Conservation (phyloP, 2,113 vertebrate genomes). For the Clarias batrachus region DNA sequence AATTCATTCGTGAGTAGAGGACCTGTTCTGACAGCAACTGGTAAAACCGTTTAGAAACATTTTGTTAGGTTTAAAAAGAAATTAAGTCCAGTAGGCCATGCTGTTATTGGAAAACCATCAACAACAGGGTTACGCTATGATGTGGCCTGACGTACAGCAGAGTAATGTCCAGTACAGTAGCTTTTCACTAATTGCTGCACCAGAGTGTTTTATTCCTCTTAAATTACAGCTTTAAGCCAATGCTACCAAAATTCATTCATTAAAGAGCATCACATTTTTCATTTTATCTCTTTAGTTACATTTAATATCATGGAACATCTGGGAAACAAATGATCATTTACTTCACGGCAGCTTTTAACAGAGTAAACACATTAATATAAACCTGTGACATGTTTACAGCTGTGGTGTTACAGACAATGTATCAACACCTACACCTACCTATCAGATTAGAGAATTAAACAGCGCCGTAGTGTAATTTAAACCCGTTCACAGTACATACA, state of each 20-base stretch:
- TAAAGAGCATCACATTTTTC: not conserved
- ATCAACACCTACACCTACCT: not conserved
- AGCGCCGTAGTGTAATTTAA: too few relatives aligned
- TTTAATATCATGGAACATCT: not conserved
- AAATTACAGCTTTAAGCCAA: not conserved
- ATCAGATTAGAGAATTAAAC: not conserved
- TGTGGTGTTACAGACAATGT: not conserved
- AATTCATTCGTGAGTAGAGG: too few relatives aligned
- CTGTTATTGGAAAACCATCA: not conserved
- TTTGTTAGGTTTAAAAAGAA: not conserved
- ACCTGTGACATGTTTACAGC: not conserved
- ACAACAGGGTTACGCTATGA: not conserved
- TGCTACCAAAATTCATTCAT: not conserved
- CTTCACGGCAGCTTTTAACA: not conserved
- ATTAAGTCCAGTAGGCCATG: not conserved
- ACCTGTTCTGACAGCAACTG: not conserved
- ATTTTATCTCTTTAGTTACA: not conserved
- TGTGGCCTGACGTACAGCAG: not conserved
- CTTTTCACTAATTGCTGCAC: not conserved
- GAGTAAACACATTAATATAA: not conserved
- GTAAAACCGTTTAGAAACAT: not conserved
- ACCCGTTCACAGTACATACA: not conserved
- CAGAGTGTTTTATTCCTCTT: not conserved
- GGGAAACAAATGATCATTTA: not conserved
- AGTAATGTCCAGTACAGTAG: not conserved